A percentile compares a stretch with the other conserved stretches of the same genome.
Evolutionary conservation across 1,140 invertebrate species (phyloP).

Genomic region (Pachyrhynchus sulphureomaculatus): DNA sequence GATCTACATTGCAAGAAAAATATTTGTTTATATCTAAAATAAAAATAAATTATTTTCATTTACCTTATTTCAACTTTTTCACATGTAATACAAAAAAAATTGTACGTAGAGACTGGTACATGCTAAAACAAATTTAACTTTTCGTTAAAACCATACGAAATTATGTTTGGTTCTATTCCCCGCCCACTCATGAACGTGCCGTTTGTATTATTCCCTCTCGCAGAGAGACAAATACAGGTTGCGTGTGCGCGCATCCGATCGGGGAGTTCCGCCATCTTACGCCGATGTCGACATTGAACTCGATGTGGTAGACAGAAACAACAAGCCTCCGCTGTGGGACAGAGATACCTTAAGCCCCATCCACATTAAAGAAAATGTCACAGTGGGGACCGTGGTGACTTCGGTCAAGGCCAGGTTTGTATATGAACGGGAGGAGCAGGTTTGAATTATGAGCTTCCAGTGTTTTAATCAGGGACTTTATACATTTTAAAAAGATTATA

Average conservation of each 20-base stretch:
- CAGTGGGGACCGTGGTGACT: slow-evolving; percentile 94
- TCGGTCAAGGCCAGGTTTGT: slow-evolving; percentile 97
- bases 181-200: slow-evolving; percentile 35
- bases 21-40: too few relatives aligned
- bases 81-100: too few relatives aligned
- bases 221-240: slow-evolving; percentile 93
- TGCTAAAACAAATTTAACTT: slow-evolving; percentile 9
- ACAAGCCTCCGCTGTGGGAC: slow-evolving; percentile 96
- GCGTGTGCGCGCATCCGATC: slow-evolving; percentile 89
- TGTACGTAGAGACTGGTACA: neutral
- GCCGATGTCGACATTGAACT: slow-evolving; percentile 95
- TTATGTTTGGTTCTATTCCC: slow-evolving; percentile 51
- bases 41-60: too few relatives aligned
- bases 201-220: slow-evolving; percentile 31
- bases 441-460: neutral
- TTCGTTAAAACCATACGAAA: slow-evolving; percentile 16
- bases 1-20: too few relatives aligned
- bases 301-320: slow-evolving; percentile 96
- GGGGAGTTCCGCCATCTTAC: slow-evolving; percentile 81
- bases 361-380: slow-evolving; percentile 96
- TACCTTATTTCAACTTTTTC: too few relatives aligned
- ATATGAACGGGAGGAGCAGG: slow-evolving; percentile 48
- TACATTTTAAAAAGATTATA: too few relatives aligned
- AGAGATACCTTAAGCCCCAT: slow-evolving; percentile 90
- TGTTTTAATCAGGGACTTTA: too few relatives aligned